Evolutionary conservation across 2,113 vertebrate genomes (phyloP).

Genomic region (Amblyopsis rosae): DNA sequence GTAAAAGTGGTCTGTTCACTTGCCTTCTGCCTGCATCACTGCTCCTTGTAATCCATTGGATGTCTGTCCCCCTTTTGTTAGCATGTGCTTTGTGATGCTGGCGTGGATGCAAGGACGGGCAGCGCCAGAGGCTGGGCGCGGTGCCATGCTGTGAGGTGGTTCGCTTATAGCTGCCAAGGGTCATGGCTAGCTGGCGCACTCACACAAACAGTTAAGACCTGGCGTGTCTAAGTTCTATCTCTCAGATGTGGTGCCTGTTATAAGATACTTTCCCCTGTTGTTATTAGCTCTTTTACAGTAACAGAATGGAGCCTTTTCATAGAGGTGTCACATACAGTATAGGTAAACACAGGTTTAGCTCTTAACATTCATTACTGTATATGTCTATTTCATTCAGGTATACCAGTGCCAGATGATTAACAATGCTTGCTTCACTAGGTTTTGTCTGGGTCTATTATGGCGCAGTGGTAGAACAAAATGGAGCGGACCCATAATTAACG

Average conservation of each 20-base stretch:
- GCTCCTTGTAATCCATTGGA: constrained; percentile 10
- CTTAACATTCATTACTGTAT: too few species aligned
- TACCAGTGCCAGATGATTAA: too few species aligned
- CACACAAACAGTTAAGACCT: constrained; percentile 15
- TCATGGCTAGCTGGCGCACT: constrained; percentile 14
- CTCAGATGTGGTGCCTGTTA: neutral
- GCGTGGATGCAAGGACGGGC: constrained; percentile 31
- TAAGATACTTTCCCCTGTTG: neutral
- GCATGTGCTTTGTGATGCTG: constrained; percentile 37
- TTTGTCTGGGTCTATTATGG: too few species aligned
- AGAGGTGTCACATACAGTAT: too few species aligned
- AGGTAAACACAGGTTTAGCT: too few species aligned
- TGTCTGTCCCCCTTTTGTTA: constrained; percentile 1
- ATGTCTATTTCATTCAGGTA: too few species aligned
- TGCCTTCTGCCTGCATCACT: neutral
- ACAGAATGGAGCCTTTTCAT: too few species aligned
- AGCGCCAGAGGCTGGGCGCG: constrained; percentile 16
- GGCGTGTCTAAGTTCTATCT: constrained; percentile 3
- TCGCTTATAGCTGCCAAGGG: constrained; percentile 40
- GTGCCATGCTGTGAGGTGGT: constrained; percentile 8
- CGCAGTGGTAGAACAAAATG: too few species aligned
- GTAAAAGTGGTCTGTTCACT: neutral
- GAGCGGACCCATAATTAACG: too few species aligned
- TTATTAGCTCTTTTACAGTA: too few species aligned
- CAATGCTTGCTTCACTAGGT: too few species aligned